Base-by-base conservation (phyloP, 2,113 vertebrate genomes). In the Terrapene triunguis region DNA sequence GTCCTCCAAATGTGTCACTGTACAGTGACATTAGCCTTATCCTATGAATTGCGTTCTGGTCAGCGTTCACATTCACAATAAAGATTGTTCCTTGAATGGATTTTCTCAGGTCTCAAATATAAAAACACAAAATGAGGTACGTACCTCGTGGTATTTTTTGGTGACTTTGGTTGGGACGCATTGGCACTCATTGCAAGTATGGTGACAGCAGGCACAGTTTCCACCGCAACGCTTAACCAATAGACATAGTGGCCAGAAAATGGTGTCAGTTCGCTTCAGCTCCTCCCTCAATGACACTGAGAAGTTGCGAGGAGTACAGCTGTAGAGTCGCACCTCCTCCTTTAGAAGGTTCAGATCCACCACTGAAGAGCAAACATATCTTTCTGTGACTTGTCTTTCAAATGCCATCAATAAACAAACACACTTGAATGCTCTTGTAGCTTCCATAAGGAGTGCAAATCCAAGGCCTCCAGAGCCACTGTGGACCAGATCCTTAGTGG, bases 181-280 rank as follows among this genome's bases (percentile, higher is more conserved):
- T 32, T 99, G 99, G 97, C 99, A 99, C 81, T 99, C 99, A 11
- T 96, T 99, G 98, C 99, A 99, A 53, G 97, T 98, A 93, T 99
- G 98, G 13, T 99, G 98, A 95, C 99, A 99, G 83, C 99, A 99
- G 94, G 99, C 99, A n/a, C 99, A 99, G 97, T 99, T 99, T 35
- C 99, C 99, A 17, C 99, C 99, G 10, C 99, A 99, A 29, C 99
- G 99, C 87, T 99, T 99, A 84, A 99, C 99, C 98, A 99, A 98
- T 84, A 99, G 98, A 92, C 99, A 99, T 95, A 99, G 98, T 3
- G 99, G 99, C 99, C 99, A 99, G 98, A 99, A 99, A 98, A 99
- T 99, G 96, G 98, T 99, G 81, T 99, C 99, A 1, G 99, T 99
- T 93, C 99, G 98, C 97, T 98, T 99, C 51, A 99, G 98, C 97